Base-by-base conservation (phyloP, 2,113 vertebrate species). In the Stigmatopora nigra region DNA sequence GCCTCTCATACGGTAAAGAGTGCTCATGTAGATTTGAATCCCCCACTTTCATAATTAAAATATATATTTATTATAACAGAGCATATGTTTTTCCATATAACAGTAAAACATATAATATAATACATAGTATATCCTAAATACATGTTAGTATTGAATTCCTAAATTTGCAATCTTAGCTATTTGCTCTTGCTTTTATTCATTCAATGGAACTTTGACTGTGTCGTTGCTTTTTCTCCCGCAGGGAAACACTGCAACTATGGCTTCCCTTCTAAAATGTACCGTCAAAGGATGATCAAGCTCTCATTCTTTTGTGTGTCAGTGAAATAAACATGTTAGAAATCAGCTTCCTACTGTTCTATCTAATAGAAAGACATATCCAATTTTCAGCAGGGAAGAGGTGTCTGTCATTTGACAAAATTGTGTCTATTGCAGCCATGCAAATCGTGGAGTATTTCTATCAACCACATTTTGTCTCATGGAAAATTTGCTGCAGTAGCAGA, bases 171-270 rank as follows among this genome's bases (percentile, higher is more conserved):
- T 38, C 16, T 7, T 16, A 59, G 7, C 1, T 59, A 9, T 13
- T 53, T 38, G 31, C n/a, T 14, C 7, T 19, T 15, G 3, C 11
- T 45, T 61, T 22, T 8, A 3, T 45, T 16, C 7, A 12, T 20
- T 44, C n/a, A n/a, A 59, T 3, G 17, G 57, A 17, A 4, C 4
- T 41, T 20, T 38, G 31, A 22, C 64, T 36, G 65, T 51, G 13
- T 52, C 2, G 12, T 31, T 76, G 58, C 73, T 3, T 22, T 72
- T 83, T 66, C 12, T 73, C 72, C 72, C 70, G 65, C 82, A 86
- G 84, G 44, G 71, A 16, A 35, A 56, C 14, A 31, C 53, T 31
- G 22, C 13, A 56, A 20, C 22, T 49, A 59, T 58, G 69, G 13
- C 25, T 45, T 64, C 16, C 19, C 62, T 55, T 67, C 55, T 44